phyloP scores from a whole-genome alignment of 2,797 vertebrate species.

The Octomys mimax region DNA sequence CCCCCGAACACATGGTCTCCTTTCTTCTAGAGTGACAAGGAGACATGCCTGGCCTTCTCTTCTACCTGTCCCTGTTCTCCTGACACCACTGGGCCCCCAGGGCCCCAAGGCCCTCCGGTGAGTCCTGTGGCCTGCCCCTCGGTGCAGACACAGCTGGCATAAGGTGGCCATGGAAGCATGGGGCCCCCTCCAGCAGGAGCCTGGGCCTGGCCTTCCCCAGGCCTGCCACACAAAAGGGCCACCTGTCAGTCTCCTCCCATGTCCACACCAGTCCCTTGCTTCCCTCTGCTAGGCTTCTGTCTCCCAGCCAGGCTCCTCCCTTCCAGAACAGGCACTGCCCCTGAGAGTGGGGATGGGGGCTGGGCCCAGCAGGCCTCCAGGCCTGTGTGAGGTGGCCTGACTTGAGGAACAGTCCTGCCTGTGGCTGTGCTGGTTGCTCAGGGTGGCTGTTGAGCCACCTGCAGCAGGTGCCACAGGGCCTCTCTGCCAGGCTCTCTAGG shows the following conservation, averaged over 20 bases:
- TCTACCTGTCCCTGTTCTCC: constrained; percentile 93
- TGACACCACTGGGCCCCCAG: constrained; percentile 90
- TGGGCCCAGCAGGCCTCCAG: background rate
- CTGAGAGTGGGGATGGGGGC: background rate
- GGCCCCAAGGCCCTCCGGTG: constrained; percentile 93
- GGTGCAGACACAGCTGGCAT: background rate
- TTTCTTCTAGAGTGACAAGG: constrained; percentile 92
- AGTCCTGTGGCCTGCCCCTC: constrained; percentile 74
- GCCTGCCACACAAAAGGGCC: background rate
- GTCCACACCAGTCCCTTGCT: rapidly evolving
- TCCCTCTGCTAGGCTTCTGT: background rate
- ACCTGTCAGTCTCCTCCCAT: no score
- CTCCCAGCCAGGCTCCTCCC: no score
- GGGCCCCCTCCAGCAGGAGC: no score
- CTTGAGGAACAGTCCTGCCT: background rate
- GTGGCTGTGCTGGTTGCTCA: background rate
- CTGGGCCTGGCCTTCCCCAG: background rate
- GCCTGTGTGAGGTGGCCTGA: rapidly evolving
- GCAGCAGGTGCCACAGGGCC: background rate
- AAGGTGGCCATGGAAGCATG: background rate
- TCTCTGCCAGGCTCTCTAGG: background rate
- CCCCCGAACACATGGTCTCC: background rate
- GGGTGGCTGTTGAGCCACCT: background rate
- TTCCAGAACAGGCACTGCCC: background rate
- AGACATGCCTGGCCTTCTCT: constrained; percentile 91